Conservation (phyloP, 2,888 invertebrate genomes). For the Netelia melanura region DNA sequence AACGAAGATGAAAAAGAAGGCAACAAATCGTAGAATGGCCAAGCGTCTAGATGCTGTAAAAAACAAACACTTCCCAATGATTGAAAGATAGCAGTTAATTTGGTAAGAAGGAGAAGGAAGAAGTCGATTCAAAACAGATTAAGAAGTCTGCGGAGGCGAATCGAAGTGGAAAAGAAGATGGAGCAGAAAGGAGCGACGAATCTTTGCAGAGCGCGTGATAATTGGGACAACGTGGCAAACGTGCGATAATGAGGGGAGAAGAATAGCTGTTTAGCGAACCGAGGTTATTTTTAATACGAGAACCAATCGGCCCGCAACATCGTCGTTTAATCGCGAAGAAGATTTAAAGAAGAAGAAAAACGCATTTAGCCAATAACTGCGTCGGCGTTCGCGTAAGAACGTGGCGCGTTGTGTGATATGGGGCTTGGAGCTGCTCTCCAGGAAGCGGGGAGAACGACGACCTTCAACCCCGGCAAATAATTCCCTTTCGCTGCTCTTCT, state of each 20-base stretch:
- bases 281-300: slow-evolving; percentile 85
- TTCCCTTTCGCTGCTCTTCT: slow-evolving; percentile 43
- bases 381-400: slow-evolving; percentile 46
- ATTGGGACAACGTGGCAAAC: slow-evolving; percentile 64
- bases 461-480: slow-evolving; percentile 40
- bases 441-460: slow-evolving; percentile 31
- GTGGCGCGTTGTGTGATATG: slow-evolving; percentile 60
- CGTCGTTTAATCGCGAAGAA: slow-evolving; percentile 32
- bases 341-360: slow-evolving; percentile 28
- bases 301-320: slow-evolving; percentile 82
- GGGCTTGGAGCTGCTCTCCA: slow-evolving; percentile 58
- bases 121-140: slow-evolving; percentile 54
- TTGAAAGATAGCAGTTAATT: slow-evolving; percentile 50
- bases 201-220: slow-evolving; percentile 41
- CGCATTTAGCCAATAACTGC: slow-evolving; percentile 61
- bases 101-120: slow-evolving; percentile 42
- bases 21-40: slow-evolving; percentile 14
- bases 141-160: not conserved
- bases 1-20: not conserved
- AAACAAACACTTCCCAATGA: slow-evolving; percentile 53
- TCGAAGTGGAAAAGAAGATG: slow-evolving; percentile 24
- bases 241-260: slow-evolving; percentile 34
- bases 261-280: slow-evolving; percentile 77
- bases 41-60: slow-evolving; percentile 44
- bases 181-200: not conserved